Evolutionary conservation across 1,140 invertebrate genomes (phyloP).

Genomic region (Sarcophaga peregrina): DNA sequence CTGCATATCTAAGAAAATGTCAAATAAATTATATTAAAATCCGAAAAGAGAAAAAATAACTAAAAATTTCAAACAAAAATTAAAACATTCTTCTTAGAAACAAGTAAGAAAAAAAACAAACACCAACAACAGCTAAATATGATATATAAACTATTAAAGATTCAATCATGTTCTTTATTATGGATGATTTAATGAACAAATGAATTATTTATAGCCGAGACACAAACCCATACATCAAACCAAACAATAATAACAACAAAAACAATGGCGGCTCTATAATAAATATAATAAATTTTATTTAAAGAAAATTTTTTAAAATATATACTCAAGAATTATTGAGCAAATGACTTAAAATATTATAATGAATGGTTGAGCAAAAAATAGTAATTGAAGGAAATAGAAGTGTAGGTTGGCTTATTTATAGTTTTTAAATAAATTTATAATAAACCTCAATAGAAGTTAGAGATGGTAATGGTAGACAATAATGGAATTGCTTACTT

Average conservation of each 20-base stretch:
- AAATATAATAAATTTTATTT: background rate
- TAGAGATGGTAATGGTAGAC: too few species aligned
- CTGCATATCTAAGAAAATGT: constrained; percentile 32
- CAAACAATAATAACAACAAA: background rate
- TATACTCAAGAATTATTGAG: too few species aligned
- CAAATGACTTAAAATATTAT: background rate
- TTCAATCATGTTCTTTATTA: constrained; percentile 31
- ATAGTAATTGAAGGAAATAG: background rate
- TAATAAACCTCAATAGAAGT: too few species aligned
- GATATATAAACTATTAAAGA: constrained; percentile 38
- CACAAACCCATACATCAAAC: constrained; percentile 34
- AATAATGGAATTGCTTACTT: too few species aligned
- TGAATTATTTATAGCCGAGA: constrained; percentile 35
- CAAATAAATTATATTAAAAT: constrained; percentile 34
- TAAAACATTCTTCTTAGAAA: constrained; percentile 8
- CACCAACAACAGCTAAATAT: constrained; percentile 29
- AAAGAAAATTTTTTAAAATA: background rate
- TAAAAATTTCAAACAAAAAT: background rate
- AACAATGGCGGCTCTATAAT: background rate
- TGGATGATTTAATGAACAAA: constrained; percentile 21
- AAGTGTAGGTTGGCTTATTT: background rate
- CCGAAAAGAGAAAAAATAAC: background rate
- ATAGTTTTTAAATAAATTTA: too few species aligned
- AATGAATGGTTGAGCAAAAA: background rate
- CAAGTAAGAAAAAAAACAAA: background rate